phyloP scores from a whole-genome alignment of 64 coral and sea anemone genomes.

The Astreopora myriophthalma region DNA sequence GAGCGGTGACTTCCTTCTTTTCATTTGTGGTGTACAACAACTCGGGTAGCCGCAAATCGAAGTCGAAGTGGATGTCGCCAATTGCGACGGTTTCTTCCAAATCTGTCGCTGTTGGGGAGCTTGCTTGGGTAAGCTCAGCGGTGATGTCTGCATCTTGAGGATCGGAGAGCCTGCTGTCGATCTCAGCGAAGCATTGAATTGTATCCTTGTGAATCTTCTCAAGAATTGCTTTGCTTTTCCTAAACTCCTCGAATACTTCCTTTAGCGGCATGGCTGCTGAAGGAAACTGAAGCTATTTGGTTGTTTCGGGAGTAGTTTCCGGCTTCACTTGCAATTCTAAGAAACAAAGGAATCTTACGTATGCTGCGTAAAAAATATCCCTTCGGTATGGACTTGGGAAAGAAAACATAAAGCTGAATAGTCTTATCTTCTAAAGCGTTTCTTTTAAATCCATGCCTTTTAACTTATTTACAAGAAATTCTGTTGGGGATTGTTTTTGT shows the following conservation, averaged over 20 bases:
- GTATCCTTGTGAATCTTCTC: conserved; percentile 46
- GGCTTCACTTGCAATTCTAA: not conserved
- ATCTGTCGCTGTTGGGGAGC: not conserved
- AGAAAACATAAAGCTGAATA: not conserved
- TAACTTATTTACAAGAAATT: not conserved
- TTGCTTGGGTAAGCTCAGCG: not conserved
- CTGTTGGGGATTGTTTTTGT: too few species aligned
- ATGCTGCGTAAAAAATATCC: not conserved
- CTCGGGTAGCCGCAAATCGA: not conserved
- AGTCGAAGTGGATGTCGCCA: not conserved
- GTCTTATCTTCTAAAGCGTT: too few species aligned
- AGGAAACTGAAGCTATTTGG: not conserved
- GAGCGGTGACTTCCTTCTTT: conserved; percentile 19
- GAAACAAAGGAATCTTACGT: not conserved
- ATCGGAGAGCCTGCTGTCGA: not conserved
- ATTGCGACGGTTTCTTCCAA: not conserved
- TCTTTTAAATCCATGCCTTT: not conserved
- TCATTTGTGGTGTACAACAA: conserved; percentile 44
- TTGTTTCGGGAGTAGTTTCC: not conserved
- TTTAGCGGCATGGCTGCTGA: not conserved
- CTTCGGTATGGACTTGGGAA: not conserved
- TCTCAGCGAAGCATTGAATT: conserved; percentile 49
- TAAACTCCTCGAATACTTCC: conserved; percentile 61
- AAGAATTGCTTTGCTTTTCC: conserved; percentile 20
- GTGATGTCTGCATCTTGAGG: not conserved